phyloP scores from a whole-genome alignment of 2,888 invertebrate species.

The Didymodactylos carnosus region DNA sequence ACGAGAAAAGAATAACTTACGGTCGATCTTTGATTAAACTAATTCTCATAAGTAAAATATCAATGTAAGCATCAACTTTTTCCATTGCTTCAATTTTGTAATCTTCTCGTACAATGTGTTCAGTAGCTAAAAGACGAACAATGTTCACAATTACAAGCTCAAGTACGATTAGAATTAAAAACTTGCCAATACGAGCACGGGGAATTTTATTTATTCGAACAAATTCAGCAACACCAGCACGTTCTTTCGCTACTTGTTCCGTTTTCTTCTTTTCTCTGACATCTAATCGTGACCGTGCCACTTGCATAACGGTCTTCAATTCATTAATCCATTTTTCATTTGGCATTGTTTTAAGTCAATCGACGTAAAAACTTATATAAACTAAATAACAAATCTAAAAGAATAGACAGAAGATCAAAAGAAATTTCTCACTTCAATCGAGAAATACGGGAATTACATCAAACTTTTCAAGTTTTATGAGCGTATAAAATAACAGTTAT shows the following conservation, averaged over 20 bases:
- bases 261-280: constrained; percentile 36
- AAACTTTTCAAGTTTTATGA: too few relatives aligned
- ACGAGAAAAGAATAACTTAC: too few relatives aligned
- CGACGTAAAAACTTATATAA: too few relatives aligned
- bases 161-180: too few relatives aligned
- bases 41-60: constrained; percentile 70
- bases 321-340: neutral
- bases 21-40: constrained; percentile 53
- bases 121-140: constrained; percentile 51
- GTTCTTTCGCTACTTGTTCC: constrained; percentile 78
- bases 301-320: neutral
- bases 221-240: constrained; percentile 92
- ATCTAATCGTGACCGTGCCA: neutral
- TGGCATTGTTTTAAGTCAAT: neutral
- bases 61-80: constrained; percentile 96
- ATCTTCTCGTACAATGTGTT: constrained; percentile 94
- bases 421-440: too few relatives aligned
- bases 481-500: too few relatives aligned
- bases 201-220: constrained; percentile 37
- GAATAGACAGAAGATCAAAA: too few relatives aligned
- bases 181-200: constrained; percentile 63
- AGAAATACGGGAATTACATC: too few relatives aligned
- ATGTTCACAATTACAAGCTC: too few relatives aligned
- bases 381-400: too few relatives aligned
- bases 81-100: constrained; percentile 98